phyloP scores from a whole-genome alignment of 1,140 invertebrate genomes.

The Chironomus tepperi region DNA sequence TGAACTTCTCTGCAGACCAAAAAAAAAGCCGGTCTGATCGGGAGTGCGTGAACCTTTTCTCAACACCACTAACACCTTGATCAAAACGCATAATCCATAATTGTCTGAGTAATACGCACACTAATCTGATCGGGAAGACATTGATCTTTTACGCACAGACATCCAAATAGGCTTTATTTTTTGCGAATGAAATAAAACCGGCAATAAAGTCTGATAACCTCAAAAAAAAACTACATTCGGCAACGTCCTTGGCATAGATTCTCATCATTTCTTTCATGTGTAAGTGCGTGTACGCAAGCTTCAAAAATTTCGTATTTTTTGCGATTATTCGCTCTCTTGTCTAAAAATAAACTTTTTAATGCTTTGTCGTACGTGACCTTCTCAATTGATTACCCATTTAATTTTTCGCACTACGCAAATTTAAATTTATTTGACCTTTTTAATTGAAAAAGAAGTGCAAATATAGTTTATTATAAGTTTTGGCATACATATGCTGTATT shows the following conservation, averaged over 20 bases:
- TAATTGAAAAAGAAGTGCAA: not conserved
- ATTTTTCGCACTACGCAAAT: not conserved
- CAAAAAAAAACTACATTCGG: not conserved
- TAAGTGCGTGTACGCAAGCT: conserved; percentile 11
- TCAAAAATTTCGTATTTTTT: too few relatives aligned
- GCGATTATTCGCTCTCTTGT: not conserved
- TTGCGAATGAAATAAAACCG: too few relatives aligned
- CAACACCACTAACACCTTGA: not conserved
- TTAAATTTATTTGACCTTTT: conserved; percentile 2
- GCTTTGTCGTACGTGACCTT: conserved; percentile 4
- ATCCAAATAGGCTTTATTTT: too few relatives aligned
- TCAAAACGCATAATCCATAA: too few relatives aligned
- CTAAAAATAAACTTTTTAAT: not conserved
- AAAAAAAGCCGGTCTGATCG: not conserved
- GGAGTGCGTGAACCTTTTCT: not conserved
- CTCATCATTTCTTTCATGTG: not conserved
- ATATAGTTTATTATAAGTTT: not conserved
- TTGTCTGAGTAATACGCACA: too few relatives aligned
- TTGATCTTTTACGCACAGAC: too few relatives aligned
- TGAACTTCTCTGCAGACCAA: not conserved
- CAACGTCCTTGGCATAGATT: not conserved
- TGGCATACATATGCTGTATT: not conserved
- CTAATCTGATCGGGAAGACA: too few relatives aligned
- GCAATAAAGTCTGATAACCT: not conserved
- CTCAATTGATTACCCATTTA: not conserved